Conservation (phyloP, 2,797 vertebrate genomes). For the Monodelphis domestica region DNA sequence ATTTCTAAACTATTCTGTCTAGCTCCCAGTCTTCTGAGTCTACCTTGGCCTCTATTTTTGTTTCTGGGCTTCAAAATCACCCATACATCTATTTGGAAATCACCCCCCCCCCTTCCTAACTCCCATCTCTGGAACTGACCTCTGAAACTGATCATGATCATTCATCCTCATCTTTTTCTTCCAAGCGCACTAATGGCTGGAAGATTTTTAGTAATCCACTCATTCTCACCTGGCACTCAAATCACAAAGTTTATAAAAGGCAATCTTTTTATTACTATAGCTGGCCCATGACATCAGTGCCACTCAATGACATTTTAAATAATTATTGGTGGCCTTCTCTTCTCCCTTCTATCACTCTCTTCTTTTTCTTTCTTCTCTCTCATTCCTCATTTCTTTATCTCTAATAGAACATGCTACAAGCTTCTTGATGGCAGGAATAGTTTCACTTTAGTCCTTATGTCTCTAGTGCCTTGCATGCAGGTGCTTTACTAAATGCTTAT, state of each 20-base stretch:
- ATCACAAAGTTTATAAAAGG: too few species aligned
- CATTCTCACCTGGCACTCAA: background rate
- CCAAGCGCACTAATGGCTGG: background rate
- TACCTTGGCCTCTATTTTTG: background rate
- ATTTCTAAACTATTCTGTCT: background rate
- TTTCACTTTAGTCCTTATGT: background rate
- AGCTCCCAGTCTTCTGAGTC: background rate
- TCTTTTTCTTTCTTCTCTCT: background rate
- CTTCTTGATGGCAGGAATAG: background rate
- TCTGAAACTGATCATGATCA: too few species aligned
- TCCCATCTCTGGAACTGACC: background rate
- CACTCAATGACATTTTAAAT: background rate
- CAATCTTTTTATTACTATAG: background rate
- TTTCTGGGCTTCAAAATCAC: background rate
- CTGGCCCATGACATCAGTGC: background rate
- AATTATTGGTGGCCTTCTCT: background rate
- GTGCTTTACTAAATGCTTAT: background rate
- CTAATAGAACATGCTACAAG: background rate
- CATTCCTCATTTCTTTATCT: background rate
- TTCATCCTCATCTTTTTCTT: background rate
- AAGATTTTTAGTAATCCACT: background rate
- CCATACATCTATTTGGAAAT: background rate
- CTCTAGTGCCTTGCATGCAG: constrained; percentile 8
- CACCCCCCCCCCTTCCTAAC: background rate
- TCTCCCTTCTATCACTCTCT: background rate